Percentiles rank a stretch among this genome's conserved stretches.
phyloP scores from a whole-genome alignment of 2,888 invertebrate species.

The Patella pellucida region DNA sequence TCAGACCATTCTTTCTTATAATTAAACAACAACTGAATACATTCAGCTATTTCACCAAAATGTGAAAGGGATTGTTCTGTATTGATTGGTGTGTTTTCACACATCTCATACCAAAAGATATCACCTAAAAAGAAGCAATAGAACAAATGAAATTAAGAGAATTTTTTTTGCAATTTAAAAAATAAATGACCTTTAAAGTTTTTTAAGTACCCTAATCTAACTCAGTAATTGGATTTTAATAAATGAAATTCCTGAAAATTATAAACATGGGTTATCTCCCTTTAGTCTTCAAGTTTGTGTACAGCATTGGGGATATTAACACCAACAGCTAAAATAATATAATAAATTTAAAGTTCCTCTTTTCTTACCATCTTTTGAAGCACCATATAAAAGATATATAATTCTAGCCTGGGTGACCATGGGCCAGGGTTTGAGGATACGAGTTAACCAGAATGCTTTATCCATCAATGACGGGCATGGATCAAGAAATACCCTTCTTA shows the following conservation, averaged over 20 bases:
- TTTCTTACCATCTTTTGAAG: conserved; percentile 54
- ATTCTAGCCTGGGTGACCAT: conserved; percentile 69
- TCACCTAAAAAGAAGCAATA: conserved; percentile 45
- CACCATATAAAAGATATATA: conserved; percentile 68
- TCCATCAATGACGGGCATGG: conserved; percentile 58
- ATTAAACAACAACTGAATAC: conserved; percentile 60
- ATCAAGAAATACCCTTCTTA: conserved; percentile 66
- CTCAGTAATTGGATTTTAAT: no score
- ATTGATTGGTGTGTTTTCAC: conserved; percentile 63
- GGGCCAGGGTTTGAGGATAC: conserved; percentile 67
- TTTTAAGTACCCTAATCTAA: no score
- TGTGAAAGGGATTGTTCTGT: conserved; percentile 57
- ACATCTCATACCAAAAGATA: conserved; percentile 67
- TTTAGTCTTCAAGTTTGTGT: no score
- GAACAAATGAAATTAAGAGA: no score
- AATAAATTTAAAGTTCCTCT: no score
- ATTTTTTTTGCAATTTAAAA: no score
- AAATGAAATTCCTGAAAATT: no score
- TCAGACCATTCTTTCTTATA: conserved; percentile 66
- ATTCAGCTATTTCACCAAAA: conserved; percentile 64
- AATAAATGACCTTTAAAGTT: no score
- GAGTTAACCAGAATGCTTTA: conserved; percentile 68
- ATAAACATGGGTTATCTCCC: no score
- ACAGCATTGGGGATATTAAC: no score
- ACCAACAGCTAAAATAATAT: no score